These are phyloP conservation scores for Boloria selene DNA, from an alignment of 2,888 invertebrate genomes.

Conservation along the genomic window DNA sequence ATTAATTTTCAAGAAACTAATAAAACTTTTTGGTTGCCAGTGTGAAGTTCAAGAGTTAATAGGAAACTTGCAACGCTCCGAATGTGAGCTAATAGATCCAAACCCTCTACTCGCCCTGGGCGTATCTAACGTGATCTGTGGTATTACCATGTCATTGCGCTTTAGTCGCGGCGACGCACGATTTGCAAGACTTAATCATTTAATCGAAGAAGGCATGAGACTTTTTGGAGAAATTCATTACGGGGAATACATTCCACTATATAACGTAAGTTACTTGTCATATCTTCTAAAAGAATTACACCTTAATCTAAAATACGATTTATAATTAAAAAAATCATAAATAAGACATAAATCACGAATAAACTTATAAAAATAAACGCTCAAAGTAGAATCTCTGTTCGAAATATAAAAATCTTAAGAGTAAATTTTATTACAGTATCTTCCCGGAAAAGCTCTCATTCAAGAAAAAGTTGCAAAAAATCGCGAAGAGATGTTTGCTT, in stretches of 20 bases:
- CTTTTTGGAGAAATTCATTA: conserved; percentile 92
- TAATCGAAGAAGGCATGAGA: conserved; percentile 96
- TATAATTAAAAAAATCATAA: background rate
- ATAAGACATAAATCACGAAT: conserved; percentile 1
- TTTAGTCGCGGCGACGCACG: conserved; percentile 90
- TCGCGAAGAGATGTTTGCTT: conserved; percentile 91
- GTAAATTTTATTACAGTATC: conserved; percentile 67
- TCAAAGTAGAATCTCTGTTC: background rate
- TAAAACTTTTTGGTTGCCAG: conserved; percentile 64
- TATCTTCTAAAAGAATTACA: background rate
- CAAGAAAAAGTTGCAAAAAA: conserved; percentile 85
- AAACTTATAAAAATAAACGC: background rate
- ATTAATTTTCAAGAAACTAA: conserved; percentile 20
- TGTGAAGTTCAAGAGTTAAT: conserved; percentile 90
- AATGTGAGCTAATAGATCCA: conserved; percentile 87
- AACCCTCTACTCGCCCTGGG: conserved; percentile 90
- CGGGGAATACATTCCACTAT: conserved; percentile 91
- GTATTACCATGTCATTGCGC: conserved; percentile 93
- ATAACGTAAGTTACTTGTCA: conserved; percentile 72
- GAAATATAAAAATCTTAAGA: background rate
- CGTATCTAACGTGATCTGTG: conserved; percentile 95
- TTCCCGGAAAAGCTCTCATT: conserved; percentile 84
- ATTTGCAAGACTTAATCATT: conserved; percentile 89
- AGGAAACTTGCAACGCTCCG: conserved; percentile 83
- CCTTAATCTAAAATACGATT: background rate